phyloP scores from a whole-genome alignment of 2,797 vertebrate species.

The Tamandua tetradactyla region DNA sequence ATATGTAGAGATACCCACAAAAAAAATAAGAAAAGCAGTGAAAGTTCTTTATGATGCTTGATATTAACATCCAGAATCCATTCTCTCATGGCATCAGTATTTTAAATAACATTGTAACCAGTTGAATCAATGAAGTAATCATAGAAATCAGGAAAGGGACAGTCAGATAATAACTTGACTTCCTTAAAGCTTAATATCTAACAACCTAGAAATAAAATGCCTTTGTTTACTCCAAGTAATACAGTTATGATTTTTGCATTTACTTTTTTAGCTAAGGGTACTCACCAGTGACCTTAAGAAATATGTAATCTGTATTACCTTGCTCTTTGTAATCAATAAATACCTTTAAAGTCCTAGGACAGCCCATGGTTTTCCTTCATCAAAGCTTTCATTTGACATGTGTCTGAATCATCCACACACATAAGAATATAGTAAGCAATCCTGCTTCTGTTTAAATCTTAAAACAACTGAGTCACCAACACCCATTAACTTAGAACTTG shows the following conservation, averaged over 20 bases:
- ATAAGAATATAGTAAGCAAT: background rate
- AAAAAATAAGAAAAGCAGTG: no score
- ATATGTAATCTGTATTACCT: fast-evolving
- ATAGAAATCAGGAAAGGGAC: background rate
- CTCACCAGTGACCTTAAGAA: background rate
- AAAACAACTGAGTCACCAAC: background rate
- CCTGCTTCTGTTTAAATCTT: background rate
- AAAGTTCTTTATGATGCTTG: background rate
- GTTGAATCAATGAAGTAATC: no score
- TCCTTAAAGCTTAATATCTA: background rate
- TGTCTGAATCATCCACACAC: background rate
- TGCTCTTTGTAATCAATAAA: background rate
- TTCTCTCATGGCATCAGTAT: no score
- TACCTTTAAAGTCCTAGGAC: background rate
- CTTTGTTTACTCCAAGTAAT: background rate
- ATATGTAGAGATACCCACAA: no score
- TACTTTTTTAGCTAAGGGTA: background rate
- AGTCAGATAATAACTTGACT: background rate
- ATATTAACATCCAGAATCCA: background rate
- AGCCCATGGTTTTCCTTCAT: background rate
- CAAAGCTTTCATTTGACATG: background rate
- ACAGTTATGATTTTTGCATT: background rate
- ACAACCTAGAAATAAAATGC: background rate
- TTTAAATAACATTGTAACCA: fast-evolving
- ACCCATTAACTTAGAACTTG: background rate